Conservation (phyloP, 2,113 vertebrate species). For the Campylorhamphus procurvoides region DNA sequence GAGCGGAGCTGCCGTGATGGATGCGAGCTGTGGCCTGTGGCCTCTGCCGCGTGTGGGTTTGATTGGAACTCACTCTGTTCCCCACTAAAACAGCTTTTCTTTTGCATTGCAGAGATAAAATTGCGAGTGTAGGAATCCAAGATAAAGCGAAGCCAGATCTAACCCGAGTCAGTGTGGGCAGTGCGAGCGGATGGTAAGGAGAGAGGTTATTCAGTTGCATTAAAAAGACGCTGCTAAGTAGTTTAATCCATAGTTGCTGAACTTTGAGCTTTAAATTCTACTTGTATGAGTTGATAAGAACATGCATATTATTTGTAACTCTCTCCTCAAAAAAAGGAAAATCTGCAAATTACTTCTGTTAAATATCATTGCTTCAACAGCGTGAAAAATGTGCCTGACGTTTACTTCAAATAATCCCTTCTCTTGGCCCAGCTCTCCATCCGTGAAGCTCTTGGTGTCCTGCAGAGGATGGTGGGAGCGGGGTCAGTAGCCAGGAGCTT, state of each 20-base stretch:
- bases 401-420: not conserved
- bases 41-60: not conserved
- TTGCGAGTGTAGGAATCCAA: not conserved
- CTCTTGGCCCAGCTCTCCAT: not conserved
- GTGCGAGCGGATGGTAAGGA: not conserved
- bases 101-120: not conserved
- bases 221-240: not conserved
- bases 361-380: not conserved
- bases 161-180: not conserved
- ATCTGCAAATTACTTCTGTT: not conserved
- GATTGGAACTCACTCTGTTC: not conserved
- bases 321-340: not conserved
- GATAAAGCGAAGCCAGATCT: not conserved
- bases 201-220: not conserved
- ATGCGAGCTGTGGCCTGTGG: not conserved
- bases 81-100: not conserved
- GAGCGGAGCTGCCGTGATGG: not conserved
- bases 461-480: not conserved
- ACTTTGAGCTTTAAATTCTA: slow-evolving; percentile 50
- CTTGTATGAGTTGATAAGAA: not conserved
- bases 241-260: slow-evolving; percentile 3
- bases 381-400: not conserved
- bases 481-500: not conserved
- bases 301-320: not conserved
- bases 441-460: rapidly evolving